Evolutionary conservation across 1,140 invertebrate genomes (phyloP).

Genomic region (Bursaphelenchus mucronatus): DNA sequence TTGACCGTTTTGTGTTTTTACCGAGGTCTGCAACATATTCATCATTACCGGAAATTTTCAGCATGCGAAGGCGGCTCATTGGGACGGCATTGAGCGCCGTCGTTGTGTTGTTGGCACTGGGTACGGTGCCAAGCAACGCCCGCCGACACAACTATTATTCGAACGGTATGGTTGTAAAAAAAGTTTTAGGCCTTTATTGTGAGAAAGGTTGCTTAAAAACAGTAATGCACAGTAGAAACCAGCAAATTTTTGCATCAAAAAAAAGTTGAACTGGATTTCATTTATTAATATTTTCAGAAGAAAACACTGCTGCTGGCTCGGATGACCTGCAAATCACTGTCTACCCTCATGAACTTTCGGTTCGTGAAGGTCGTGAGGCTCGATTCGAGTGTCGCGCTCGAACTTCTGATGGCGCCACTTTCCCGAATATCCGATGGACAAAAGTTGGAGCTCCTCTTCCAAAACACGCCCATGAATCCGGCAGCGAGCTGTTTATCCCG

Average conservation of each 20-base stretch:
- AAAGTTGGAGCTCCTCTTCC: slow-evolving; percentile 56
- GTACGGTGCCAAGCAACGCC: not conserved
- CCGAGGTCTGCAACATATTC: too few species aligned
- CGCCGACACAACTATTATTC: slow-evolving; percentile 11
- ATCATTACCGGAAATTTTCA: not conserved
- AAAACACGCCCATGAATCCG: slow-evolving; percentile 39
- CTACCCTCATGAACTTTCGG: slow-evolving; percentile 53
- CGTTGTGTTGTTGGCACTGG: not conserved
- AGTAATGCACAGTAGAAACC: not conserved
- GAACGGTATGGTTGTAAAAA: too few species aligned
- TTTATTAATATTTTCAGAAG: slow-evolving; percentile 14
- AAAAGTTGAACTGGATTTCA: not conserved
- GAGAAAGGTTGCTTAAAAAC: not conserved
- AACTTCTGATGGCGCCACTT: slow-evolving; percentile 46
- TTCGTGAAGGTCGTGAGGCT: slow-evolving; percentile 57
- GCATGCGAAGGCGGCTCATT: slow-evolving; percentile 7
- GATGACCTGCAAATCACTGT: slow-evolving; percentile 59
- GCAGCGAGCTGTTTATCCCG: slow-evolving; percentile 44
- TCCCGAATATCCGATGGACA: slow-evolving; percentile 55
- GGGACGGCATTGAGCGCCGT: slow-evolving; percentile 13
- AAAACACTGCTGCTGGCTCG: not conserved
- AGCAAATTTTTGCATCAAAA: not conserved
- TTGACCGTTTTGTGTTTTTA: too few species aligned
- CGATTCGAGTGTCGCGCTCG: slow-evolving; percentile 57
- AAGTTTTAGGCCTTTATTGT: too few species aligned